Evolutionary conservation across 2,888 invertebrate species (phyloP).

Genomic region (Zonitis immaculata): DNA sequence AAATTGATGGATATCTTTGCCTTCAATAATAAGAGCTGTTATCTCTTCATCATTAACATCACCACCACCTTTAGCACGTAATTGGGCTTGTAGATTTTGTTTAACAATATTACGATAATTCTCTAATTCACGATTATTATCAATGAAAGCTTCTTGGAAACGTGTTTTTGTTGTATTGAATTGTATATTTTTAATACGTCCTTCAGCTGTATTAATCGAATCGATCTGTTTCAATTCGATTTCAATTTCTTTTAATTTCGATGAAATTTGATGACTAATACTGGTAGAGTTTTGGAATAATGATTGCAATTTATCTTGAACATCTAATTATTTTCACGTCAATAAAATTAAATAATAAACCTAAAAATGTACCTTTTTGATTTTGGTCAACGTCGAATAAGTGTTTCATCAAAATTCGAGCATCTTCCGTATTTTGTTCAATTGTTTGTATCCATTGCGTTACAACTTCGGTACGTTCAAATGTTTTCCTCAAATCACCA

Average conservation of each 20-base stretch:
- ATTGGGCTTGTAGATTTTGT: conserved; percentile 54
- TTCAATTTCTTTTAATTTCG: conserved; percentile 35
- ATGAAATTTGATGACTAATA: conserved; percentile 30
- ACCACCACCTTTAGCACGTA: conserved; percentile 46
- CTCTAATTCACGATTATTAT: conserved; percentile 54
- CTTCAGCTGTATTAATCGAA: conserved; percentile 28
- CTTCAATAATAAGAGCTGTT: conserved; percentile 44
- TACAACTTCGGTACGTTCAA: conserved; percentile 42
- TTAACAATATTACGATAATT: conserved; percentile 53
- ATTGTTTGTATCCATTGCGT: conserved; percentile 53
- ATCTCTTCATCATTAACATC: conserved; percentile 44
- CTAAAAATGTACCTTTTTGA: conserved; percentile 34
- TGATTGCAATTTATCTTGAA: conserved; percentile 29
- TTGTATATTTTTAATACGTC: conserved; percentile 52
- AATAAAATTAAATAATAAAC: conserved; percentile 25
- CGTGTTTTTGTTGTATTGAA: conserved; percentile 50
- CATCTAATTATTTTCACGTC: conserved; percentile 21
- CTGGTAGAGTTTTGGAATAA: conserved; percentile 36
- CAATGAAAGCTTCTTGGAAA: conserved; percentile 51
- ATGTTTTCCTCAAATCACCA: conserved; percentile 26
- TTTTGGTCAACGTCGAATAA: conserved; percentile 28
- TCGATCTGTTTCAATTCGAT: conserved; percentile 26
- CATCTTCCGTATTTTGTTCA: conserved; percentile 47
- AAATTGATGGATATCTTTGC: conserved; percentile 48
- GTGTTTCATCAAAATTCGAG: conserved; percentile 22